Conservation (phyloP, 2,113 vertebrate genomes). For the Oxygymnocypris stewartii region DNA sequence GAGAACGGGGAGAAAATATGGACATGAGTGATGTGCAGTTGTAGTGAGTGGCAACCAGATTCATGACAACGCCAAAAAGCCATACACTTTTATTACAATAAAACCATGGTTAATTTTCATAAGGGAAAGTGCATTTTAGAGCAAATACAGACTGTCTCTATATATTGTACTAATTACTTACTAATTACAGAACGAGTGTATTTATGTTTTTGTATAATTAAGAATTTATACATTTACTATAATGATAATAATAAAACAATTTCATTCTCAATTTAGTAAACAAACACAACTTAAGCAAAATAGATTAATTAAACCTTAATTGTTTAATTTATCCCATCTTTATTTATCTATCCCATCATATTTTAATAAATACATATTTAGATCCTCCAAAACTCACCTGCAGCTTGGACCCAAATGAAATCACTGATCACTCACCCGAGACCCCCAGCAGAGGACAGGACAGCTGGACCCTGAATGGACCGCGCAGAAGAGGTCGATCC, state of each 20-base stretch:
- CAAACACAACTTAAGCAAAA: neutral
- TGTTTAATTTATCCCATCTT: too few species aligned
- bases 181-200: neutral
- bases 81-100: too few species aligned
- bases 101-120: too few species aligned
- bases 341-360: too few species aligned
- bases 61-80: too few species aligned
- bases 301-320: neutral
- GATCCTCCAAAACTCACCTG: neutral
- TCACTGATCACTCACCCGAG: neutral
- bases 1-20: too few species aligned
- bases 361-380: neutral
- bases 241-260: neutral
- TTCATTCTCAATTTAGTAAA: neutral
- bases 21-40: too few species aligned
- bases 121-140: neutral
- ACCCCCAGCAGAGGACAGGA: neutral
- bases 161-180: neutral
- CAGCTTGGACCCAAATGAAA: neutral
- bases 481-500: neutral
- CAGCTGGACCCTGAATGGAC: neutral
- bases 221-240: neutral
- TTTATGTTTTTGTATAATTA: neutral
- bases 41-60: too few species aligned
- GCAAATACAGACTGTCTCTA: neutral